phyloP scores from a whole-genome alignment of 2,888 invertebrate species.

The Himalopsyche japonica region DNA sequence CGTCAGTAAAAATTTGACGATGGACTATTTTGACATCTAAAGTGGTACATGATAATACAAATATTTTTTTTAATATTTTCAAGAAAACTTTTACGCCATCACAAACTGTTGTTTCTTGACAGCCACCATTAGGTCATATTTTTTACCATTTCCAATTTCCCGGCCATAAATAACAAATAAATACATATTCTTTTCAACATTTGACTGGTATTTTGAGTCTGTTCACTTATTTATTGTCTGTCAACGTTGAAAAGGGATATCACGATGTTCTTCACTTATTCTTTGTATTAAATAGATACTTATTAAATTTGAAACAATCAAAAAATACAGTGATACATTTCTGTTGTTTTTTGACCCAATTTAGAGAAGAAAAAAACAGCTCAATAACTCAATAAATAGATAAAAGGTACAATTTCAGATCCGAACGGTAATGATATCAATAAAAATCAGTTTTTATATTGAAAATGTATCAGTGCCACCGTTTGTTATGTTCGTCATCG shows the following conservation, averaged over 20 bases:
- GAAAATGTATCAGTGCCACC: too few relatives aligned
- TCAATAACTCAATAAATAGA: not conserved
- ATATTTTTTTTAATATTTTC: too few relatives aligned
- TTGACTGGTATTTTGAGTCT: not conserved
- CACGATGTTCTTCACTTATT: not conserved
- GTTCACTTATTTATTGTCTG: constrained; percentile 3
- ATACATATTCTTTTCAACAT: not conserved
- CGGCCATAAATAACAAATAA: not conserved
- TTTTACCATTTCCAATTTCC: constrained; percentile 4
- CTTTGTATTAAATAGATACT: not conserved
- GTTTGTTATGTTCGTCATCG: too few relatives aligned
- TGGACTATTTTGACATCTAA: too few relatives aligned
- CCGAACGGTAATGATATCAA: not conserved
- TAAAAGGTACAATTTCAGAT: not conserved
- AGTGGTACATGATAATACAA: too few relatives aligned
- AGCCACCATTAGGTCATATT: not conserved
- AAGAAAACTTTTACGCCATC: not conserved
- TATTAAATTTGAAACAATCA: not conserved
- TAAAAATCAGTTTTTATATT: not conserved
- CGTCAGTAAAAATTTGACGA: too few relatives aligned
- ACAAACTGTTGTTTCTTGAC: constrained; percentile 2
- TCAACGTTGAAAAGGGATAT: constrained; percentile 6
- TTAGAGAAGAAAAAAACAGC: not conserved
- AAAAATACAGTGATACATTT: not conserved
- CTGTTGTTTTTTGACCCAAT: not conserved